These are phyloP conservation scores for Alexandromys fortis DNA, from an alignment of 2,113 vertebrate genomes.

Conservation along the genomic window DNA sequence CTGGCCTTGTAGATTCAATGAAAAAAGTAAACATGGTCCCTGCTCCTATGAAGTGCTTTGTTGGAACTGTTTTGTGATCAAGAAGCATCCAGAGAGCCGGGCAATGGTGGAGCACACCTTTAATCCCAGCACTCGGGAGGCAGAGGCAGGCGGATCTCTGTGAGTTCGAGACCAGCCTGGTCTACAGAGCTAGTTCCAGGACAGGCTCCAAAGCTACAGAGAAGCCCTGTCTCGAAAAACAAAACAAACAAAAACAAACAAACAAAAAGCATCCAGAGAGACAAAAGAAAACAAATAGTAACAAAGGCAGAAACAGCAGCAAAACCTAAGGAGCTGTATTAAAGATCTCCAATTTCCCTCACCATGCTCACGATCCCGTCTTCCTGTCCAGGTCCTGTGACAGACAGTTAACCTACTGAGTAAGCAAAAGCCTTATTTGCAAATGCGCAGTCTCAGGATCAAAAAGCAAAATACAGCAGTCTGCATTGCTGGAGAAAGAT, in stretches of 20 bases:
- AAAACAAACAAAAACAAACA: too few relatives aligned
- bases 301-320: neutral
- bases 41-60: neutral
- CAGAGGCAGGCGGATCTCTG: too few relatives aligned
- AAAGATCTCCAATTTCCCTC: neutral
- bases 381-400: neutral
- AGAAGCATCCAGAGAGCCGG: neutral
- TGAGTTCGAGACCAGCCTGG: too few relatives aligned
- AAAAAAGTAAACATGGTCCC: neutral
- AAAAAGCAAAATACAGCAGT: neutral
- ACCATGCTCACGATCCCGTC: neutral
- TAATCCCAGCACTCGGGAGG: too few relatives aligned
- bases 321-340: neutral
- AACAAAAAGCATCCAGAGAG: neutral
- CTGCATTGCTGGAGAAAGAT: neutral
- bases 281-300: conserved; percentile 5
- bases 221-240: too few relatives aligned
- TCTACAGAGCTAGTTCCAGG: too few relatives aligned
- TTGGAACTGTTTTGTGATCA: neutral
- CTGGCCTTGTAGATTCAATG: neutral
- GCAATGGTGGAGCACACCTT: too few relatives aligned
- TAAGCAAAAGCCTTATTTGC: neutral
- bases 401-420: neutral
- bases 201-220: too few relatives aligned
- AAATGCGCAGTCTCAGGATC: neutral